Evolutionary conservation across 1,140 invertebrate species (phyloP).

Genomic region (Lysiphlebus fabarum): DNA sequence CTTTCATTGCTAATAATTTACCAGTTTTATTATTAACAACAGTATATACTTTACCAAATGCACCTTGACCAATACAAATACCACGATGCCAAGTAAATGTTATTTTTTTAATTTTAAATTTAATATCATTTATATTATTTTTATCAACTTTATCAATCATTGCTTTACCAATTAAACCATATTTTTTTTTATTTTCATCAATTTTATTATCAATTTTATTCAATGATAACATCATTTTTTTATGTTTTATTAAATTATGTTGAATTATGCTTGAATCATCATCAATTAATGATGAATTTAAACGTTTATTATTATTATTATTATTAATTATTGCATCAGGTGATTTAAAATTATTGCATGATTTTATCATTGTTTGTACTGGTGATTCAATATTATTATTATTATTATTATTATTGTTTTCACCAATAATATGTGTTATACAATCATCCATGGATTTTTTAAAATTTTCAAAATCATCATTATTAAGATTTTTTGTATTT

Average conservation of each 20-base stretch:
- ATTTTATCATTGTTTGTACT: no score
- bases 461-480: conserved; percentile 74
- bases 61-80: conserved; percentile 81
- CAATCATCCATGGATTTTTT: conserved; percentile 71
- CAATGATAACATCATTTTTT: conserved; percentile 52
- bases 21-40: conserved; percentile 89
- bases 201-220: conserved; percentile 63
- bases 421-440: conserved; percentile 76
- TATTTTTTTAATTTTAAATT: conserved; percentile 65
- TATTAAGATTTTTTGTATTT: conserved; percentile 70
- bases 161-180: conserved; percentile 71
- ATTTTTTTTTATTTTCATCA: conserved; percentile 61
- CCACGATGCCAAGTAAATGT: conserved; percentile 90
- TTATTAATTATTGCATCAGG: no score
- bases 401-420: neutral
- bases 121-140: conserved; percentile 57
- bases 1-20: conserved; percentile 92
- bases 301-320: no score
- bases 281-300: neutral
- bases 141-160: conserved; percentile 40
- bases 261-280: conserved; percentile 2
- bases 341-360: no score
- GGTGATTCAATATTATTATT: no score
- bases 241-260: conserved; percentile 25
- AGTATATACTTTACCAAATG: conserved; percentile 85